A percentile compares a stretch with the other conserved stretches of the same genome.
Evolutionary conservation across 2,113 vertebrate genomes (phyloP).

Genomic region (Merops nubicus): DNA sequence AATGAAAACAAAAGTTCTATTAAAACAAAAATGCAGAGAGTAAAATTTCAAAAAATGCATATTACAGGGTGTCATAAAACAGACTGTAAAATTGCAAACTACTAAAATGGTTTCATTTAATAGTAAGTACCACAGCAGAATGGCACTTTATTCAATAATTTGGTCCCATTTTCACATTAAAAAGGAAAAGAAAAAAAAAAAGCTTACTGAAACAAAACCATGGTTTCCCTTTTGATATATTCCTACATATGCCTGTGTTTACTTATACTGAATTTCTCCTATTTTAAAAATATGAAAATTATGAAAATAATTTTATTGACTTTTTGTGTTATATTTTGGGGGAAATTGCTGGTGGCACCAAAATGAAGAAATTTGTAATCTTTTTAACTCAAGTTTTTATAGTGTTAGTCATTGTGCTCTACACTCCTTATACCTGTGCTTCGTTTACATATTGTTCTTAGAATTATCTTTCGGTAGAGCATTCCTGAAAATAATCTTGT

Average conservation of each 20-base stretch:
- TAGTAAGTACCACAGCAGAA: not conserved
- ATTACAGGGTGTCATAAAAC: not conserved
- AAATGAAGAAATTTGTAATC: not conserved
- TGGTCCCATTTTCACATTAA: not conserved
- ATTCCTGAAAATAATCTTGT: slow-evolving; percentile 2
- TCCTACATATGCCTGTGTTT: not conserved
- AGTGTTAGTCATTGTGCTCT: not conserved
- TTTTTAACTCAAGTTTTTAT: not conserved
- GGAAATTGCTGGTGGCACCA: not conserved
- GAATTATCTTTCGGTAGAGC: not conserved
- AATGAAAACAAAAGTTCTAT: not conserved
- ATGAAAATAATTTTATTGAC: not conserved
- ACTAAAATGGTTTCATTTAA: not conserved
- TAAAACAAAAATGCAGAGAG: not conserved
- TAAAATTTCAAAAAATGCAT: not conserved
- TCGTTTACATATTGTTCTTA: not conserved
- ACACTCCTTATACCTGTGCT: not conserved
- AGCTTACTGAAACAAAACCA: not conserved
- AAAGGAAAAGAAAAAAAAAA: not conserved
- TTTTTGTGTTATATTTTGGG: fast-evolving
- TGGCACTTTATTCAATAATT: not conserved
- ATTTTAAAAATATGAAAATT: not conserved
- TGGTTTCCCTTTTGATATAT: not conserved
- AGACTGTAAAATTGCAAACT: not conserved
- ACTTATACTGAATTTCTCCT: not conserved